Evolutionary conservation across 2,888 invertebrate genomes (phyloP).

Genomic region (Eupithecia dodoneata): DNA sequence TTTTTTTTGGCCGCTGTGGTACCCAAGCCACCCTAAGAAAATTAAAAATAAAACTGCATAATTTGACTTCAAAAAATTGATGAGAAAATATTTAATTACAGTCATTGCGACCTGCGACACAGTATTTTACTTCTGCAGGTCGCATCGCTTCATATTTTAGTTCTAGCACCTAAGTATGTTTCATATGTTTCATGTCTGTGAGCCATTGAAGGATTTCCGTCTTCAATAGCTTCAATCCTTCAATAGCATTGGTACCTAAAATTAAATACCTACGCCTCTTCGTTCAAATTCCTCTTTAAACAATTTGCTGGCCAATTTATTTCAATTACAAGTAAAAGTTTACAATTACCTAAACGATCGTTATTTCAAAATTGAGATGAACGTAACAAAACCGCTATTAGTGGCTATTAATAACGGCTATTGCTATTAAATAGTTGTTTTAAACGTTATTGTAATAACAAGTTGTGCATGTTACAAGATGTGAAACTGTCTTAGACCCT

Average conservation of each 20-base stretch:
- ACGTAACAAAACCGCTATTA: conserved; percentile 22
- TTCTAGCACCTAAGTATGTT: no score
- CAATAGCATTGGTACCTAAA: neutral
- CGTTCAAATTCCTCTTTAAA: conserved; percentile 1
- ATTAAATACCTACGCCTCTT: neutral
- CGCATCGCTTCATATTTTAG: no score
- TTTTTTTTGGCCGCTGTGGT: no score
- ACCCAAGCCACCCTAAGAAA: no score
- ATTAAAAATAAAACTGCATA: no score
- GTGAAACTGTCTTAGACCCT: neutral
- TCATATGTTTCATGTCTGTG: no score
- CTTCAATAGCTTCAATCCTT: no score
- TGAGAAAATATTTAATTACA: no score
- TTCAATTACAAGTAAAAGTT: conserved; percentile 25
- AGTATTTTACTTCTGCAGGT: no score
- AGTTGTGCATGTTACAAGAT: neutral
- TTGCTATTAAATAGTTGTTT: conserved; percentile 16
- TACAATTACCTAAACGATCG: conserved; percentile 21
- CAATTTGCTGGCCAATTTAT: conserved; percentile 19
- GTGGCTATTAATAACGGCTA: conserved; percentile 20
- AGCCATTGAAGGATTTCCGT: no score
- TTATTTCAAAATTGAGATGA: conserved; percentile 12
- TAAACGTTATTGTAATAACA: conserved; percentile 20
- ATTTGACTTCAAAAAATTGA: no score
- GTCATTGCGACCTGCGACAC: no score